Base-by-base conservation (phyloP, 1,140 invertebrate species). In the Drosophila subobscura region DNA sequence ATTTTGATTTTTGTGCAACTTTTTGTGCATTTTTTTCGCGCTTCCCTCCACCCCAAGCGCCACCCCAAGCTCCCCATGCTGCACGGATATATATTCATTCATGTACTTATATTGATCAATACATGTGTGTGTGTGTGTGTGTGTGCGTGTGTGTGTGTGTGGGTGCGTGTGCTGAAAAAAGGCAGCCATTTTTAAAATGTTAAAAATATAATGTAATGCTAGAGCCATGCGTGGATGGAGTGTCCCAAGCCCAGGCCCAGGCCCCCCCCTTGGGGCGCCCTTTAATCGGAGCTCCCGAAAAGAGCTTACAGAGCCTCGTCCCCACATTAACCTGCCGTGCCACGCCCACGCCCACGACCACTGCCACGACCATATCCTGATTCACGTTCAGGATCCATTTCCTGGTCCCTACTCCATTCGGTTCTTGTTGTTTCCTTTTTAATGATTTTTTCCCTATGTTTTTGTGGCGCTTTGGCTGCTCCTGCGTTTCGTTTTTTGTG, bases 141-240 rank as follows among this genome's bases (percentile, higher is more conserved):
- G 27, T 51, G n/a, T 14, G 12, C 27, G 20, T 59, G n/a, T 42
- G 23, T 55, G 37, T 55, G 42, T 49, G 46, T 29, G 27, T 51
- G 55, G 59, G 63, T 74, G 56, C 23, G 44, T 10, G 40, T 57
- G 46, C 20, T 49, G 51, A 51, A 78, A 64, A 76, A 76, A 71
- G 59, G 44, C 56, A 40, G 46, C 44, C 60, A 70, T 78, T 81
- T 77, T 81, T 77, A 72, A 81, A 83, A 83, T 78, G 80, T 81
- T 83, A 76, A 72, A 84, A 83, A 81, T 78, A 81, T 81, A 83
- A 83, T 83, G 74, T 83, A 78, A 74, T 72, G 67, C 70, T 72
- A 58, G 33, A 57, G 54, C 42, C 33, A 37, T 41, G 54, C 44
- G 25, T 27, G 45, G n/a, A 41, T 47, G 33, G 41, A 8, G 12